Evolutionary conservation across 2,797 vertebrate species (phyloP), one percentile per base, ranked within the genome.

Genomic region (Cyprinodon diabolis): DNA sequence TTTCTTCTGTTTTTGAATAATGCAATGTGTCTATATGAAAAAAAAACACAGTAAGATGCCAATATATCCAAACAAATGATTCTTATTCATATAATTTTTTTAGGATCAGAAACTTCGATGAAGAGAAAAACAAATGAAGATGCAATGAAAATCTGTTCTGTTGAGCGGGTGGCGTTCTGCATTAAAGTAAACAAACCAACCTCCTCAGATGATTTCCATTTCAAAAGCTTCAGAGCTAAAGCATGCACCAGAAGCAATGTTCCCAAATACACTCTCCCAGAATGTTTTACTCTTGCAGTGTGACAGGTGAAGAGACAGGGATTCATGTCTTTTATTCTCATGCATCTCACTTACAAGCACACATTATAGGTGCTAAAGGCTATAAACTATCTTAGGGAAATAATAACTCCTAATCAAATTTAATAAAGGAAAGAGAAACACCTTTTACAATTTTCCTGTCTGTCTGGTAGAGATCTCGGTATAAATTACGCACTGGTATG

Each of bases 181-280:
- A 85, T 84, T 69, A 84, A 40, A 80, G 89, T 81, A 90, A 92
- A 92, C 87, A 89, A 90, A 90, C 88, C 66, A 82, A 62, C 80
- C 75, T 86, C 66, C 78, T 77, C 69, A 66, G 75, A 77, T 86
- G 68, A 91, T 92, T 89, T 88, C 78, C 91, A 89, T 86, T 93
- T 90, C 85, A 91, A 91, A 90, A 85, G 83, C 72, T 69, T 51
- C 25, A 54, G 68, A 55, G 77, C 82, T 86, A 75, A 83, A 74
- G 55, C 66, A 83, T 86, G 90, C 90, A 87, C 87, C 69, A 81
- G 65, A 79, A 77, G 71, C 81, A 74, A 69, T 17, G 69, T n/a
- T 86, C 69, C 69, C 71, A 23, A 72, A 85, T 68, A 83, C 74
- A 66, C 67, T 75, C 70, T 47, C 67, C 68, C 47, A 72, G 74